phyloP scores from a whole-genome alignment of 2,113 vertebrate genomes.

The Antigone vipio region DNA sequence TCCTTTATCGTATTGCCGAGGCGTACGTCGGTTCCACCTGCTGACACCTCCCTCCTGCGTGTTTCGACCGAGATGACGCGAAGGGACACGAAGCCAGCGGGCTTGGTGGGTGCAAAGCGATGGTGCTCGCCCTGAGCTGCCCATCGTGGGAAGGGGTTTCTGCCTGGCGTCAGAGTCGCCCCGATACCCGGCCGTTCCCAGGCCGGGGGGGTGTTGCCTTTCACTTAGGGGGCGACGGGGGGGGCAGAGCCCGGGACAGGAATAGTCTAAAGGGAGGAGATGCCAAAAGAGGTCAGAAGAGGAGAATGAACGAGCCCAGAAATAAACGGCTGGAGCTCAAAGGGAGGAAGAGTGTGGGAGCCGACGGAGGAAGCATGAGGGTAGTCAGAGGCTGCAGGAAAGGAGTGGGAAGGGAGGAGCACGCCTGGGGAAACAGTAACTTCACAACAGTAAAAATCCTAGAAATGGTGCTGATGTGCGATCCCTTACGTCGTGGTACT shows the following conservation, averaged over 20 bases:
- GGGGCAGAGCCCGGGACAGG: neutral
- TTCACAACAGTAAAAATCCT: neutral
- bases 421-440: neutral
- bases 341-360: neutral
- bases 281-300: too few relatives aligned
- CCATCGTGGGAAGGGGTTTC: neutral
- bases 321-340: neutral
- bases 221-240: neutral
- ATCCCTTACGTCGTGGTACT: neutral
- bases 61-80: neutral
- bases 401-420: neutral
- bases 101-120: neutral
- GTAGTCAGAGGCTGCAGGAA: neutral
- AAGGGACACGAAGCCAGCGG: neutral
- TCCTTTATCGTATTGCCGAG: neutral
- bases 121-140: neutral
- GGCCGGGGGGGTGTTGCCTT: too few relatives aligned
- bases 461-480: neutral
- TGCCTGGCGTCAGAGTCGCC: neutral
- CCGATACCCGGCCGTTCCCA: too few relatives aligned
- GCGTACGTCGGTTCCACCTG: neutral
- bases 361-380: neutral
- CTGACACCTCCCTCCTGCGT: neutral
- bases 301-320: neutral
- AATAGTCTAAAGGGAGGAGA: neutral